Percentiles rank a stretch among this genome's conserved stretches.
Conservation (phyloP, 30 jellyfish, hydroid and myxozoan genomes). For the Morbakka virulenta region DNA sequence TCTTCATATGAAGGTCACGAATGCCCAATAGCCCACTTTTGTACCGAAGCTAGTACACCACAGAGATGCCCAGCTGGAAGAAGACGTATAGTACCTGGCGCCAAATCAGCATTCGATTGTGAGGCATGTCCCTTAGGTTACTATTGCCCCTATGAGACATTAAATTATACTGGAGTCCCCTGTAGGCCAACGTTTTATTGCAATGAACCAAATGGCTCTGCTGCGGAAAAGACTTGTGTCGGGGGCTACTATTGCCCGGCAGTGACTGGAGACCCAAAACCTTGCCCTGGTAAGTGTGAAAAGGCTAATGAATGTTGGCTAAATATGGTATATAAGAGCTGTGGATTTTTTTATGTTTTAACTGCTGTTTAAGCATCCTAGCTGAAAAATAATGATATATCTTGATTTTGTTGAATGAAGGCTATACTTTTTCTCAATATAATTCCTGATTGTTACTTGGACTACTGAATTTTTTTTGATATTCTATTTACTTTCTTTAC, state of each 20-base stretch:
- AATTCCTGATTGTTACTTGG: too few species aligned
- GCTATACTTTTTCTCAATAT: too few species aligned
- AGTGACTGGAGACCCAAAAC: constrained; percentile 49
- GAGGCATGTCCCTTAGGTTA: constrained; percentile 76
- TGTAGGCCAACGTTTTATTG: constrained; percentile 79
- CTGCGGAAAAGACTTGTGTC: constrained; percentile 73
- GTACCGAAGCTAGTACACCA: constrained; percentile 89
- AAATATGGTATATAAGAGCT: too few species aligned
- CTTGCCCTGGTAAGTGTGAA: constrained; percentile 76
- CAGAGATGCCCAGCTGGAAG: constrained; percentile 98
- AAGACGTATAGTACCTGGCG: constrained; percentile 75
- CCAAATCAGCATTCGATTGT: constrained; percentile 68
- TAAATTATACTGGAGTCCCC: constrained; percentile 86
- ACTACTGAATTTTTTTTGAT: too few species aligned
- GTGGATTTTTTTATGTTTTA: too few species aligned
- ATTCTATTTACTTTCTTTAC: too few species aligned
- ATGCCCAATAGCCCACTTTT: constrained; percentile 90
- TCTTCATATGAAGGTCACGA: constrained; percentile 48
- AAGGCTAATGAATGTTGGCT: neutral
- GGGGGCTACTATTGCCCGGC: constrained; percentile 98
- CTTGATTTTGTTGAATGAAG: too few species aligned
- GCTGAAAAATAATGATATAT: too few species aligned
- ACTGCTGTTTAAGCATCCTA: too few species aligned
- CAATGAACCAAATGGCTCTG: constrained; percentile 66
- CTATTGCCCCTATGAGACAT: constrained; percentile 88